Base-by-base conservation (phyloP, 2,797 vertebrate genomes). In the Acridotheres tristis region DNA sequence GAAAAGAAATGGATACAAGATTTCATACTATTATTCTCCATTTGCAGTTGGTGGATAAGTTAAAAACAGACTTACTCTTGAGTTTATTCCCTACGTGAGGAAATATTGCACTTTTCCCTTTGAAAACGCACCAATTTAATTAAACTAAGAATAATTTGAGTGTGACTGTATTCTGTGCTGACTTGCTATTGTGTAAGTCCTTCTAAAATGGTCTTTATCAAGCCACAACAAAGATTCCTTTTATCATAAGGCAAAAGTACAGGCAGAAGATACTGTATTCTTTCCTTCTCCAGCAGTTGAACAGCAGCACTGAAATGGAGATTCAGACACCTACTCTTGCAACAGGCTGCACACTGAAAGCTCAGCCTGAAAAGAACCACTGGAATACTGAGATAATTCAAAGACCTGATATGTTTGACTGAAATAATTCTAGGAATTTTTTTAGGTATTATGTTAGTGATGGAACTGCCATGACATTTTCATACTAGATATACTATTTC, bases 381-480 rank as follows among this genome's bases (percentile, higher is more conserved):
- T 71, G 62, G 51, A 90, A 88, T 66, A 48, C 79, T 8, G 7
- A 91, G 82, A 81, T 86, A 92, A 94, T 86, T 93, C 89, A 84
- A 91, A 91, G 75, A 79, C 38, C 26, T 47, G 23, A 90, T 4
- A 3, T 88, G 34, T 42, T 67, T 75, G 77, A 86, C 61, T 36
- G 34, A 82, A 93, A 75, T 73, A 85, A 59, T 95, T 84, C 42
- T 45, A 73, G 43, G 38, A 13, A 11, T 36, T 76, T 89, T 55
- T 93, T 76, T n/a, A 88, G 48, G 13, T 84, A 55, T 68, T 82
- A 53, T 76, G 32, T 57, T 88, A 86, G n/a, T 42, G 62, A 72
- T 72, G 43, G 55, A 85, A 12, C 25, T 91, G n/a, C 43, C 16
- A 53, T 63, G 63, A 91, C 34, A 71, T 79, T 95, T 91, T 93